Evolutionary conservation across 1,140 invertebrate species (phyloP).

Genomic region (Ips nitidus): DNA sequence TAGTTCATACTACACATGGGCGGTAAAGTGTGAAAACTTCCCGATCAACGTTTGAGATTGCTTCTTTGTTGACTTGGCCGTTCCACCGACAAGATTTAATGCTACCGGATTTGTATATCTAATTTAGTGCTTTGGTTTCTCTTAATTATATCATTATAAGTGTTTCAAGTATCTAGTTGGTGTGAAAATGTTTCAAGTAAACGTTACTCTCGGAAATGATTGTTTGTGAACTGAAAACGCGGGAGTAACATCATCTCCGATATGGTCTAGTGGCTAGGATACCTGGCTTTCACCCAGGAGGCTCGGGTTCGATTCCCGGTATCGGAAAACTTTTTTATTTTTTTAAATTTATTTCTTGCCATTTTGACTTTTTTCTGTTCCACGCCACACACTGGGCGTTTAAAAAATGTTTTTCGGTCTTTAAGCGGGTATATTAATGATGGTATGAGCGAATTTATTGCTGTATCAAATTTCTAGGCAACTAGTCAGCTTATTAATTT

Average conservation of each 20-base stretch:
- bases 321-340: not conserved
- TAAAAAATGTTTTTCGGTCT: too few relatives aligned
- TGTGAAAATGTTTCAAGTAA: too few relatives aligned
- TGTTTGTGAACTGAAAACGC: not conserved
- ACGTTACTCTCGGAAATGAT: not conserved
- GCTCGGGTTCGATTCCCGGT: slow-evolving; percentile 47
- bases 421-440: too few relatives aligned
- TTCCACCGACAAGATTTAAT: slow-evolving; percentile 6
- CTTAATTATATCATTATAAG: not conserved
- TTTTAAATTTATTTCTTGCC: too few relatives aligned
- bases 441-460: too few relatives aligned
- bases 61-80: not conserved
- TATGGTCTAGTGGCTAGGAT: slow-evolving; percentile 41
- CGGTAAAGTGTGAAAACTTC: slow-evolving; percentile 24
- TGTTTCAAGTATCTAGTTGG: too few relatives aligned
- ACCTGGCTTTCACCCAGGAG: slow-evolving; percentile 47
- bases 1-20: slow-evolving; percentile 10
- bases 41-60: not conserved
- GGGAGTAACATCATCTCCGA: not conserved
- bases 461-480: too few relatives aligned
- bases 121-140: not conserved
- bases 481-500: too few relatives aligned
- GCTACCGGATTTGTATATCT: not conserved
- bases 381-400: too few relatives aligned
- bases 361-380: too few relatives aligned